Percentiles rank a stretch among this genome's conserved stretches.
Conservation (phyloP, 2,797 vertebrate genomes). For the Acanthis flammea region DNA sequence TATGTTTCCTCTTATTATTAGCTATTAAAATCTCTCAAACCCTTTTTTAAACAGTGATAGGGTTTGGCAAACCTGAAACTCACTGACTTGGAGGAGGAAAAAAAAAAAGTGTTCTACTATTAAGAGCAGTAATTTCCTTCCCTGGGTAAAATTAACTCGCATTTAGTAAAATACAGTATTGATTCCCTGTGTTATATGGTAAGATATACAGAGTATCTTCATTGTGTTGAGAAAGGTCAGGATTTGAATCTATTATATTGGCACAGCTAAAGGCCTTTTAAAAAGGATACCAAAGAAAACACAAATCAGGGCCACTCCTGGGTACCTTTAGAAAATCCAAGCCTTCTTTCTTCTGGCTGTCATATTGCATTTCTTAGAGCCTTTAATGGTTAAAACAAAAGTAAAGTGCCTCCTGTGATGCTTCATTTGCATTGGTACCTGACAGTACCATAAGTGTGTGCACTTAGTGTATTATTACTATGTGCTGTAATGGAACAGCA, state of each 20-base stretch:
- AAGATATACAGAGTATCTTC: constrained; percentile 60
- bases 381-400: constrained; percentile 59
- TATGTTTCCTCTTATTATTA: constrained; percentile 84
- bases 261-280: constrained; percentile 51
- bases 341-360: background rate
- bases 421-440: constrained; percentile 11
- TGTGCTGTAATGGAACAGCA: constrained; percentile 34
- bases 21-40: constrained; percentile 87
- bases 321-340: constrained; percentile 13
- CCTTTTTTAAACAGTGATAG: constrained; percentile 73
- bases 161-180: constrained; percentile 74
- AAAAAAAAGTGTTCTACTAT: constrained; percentile 6
- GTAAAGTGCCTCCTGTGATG: background rate
- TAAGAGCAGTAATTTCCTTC: constrained; percentile 53
- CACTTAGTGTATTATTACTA: constrained; percentile 49
- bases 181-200: constrained; percentile 58
- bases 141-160: constrained; percentile 67
- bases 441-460: background rate
- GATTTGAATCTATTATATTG: constrained; percentile 35
- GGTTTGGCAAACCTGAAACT: constrained; percentile 61
- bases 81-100: background rate
- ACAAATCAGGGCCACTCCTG: constrained; percentile 15
- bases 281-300: constrained; percentile 11
- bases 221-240: constrained; percentile 62
- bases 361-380: constrained; percentile 45